phyloP scores from a whole-genome alignment of 2,113 vertebrate genomes.

The Cinclus cinclus region DNA sequence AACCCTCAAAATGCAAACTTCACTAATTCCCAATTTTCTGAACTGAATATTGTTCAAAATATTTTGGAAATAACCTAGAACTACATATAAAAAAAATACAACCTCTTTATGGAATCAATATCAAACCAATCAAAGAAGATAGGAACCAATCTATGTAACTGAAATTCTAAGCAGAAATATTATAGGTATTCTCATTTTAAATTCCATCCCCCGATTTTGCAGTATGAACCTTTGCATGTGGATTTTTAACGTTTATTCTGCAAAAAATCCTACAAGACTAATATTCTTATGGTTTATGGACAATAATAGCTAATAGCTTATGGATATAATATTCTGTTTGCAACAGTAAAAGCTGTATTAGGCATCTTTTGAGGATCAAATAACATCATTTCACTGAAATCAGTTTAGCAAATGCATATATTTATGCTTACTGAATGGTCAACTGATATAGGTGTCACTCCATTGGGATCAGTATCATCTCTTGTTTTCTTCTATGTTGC shows the following conservation, averaged over 20 bases:
- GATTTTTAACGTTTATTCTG: background rate
- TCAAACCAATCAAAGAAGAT: background rate
- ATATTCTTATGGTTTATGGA: background rate
- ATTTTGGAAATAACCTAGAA: background rate
- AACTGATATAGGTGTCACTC: background rate
- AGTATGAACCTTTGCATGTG: background rate
- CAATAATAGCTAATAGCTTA: too few relatives aligned
- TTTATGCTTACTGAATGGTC: background rate
- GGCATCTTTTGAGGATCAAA: background rate
- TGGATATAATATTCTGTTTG: background rate
- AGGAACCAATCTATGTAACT: background rate
- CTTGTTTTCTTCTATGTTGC: background rate
- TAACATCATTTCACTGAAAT: background rate
- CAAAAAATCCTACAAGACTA: background rate
- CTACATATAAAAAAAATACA: background rate
- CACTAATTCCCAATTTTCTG: background rate
- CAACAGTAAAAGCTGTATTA: background rate
- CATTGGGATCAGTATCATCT: background rate
- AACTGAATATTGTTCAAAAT: background rate
- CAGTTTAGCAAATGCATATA: background rate
- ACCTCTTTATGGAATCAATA: background rate
- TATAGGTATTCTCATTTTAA: background rate
- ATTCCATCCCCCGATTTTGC: background rate
- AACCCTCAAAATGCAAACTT: background rate
- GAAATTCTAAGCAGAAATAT: background rate